Evolutionary conservation across 2,888 invertebrate species (phyloP).

Genomic region (Pammene fasciana): DNA sequence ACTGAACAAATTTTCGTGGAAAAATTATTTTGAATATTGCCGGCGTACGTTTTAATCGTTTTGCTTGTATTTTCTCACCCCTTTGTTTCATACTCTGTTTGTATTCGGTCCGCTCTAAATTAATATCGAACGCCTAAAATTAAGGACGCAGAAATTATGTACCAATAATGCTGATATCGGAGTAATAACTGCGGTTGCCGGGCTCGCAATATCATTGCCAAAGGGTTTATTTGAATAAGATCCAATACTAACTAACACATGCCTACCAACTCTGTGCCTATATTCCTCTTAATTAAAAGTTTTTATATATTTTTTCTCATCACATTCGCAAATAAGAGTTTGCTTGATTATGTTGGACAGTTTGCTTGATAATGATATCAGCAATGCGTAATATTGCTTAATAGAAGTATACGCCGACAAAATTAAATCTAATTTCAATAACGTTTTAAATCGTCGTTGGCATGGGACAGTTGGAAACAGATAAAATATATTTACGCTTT

Average conservation of each 20-base stretch:
- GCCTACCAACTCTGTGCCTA: not conserved
- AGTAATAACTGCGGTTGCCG: constrained; percentile 39
- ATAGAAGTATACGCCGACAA: too few species aligned
- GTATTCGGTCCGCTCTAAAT: constrained; percentile 57
- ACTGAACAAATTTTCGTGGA: constrained; percentile 62
- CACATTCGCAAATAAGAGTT: not conserved
- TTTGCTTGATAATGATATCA: not conserved
- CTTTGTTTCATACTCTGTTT: constrained; percentile 54
- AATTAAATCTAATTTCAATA: too few species aligned
- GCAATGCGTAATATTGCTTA: too few species aligned
- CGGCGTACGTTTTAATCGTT: constrained; percentile 51
- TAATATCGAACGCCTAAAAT: constrained; percentile 63
- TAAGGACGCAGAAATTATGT: constrained; percentile 56
- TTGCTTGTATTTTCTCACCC: constrained; percentile 40
- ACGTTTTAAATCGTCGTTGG: too few species aligned
- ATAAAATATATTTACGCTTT: too few species aligned
- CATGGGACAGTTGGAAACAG: too few species aligned
- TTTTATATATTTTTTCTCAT: constrained; percentile 1
- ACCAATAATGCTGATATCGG: constrained; percentile 51
- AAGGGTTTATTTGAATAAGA: constrained; percentile 41
- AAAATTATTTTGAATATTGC: constrained; percentile 52
- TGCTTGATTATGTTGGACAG: not conserved
- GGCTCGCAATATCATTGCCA: constrained; percentile 20
- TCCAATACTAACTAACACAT: constrained; percentile 20
- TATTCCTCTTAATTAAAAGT: constrained; percentile 27